Percentiles rank a stretch among this genome's conserved stretches.
Conservation (phyloP, 2,113 vertebrate genomes). For the Tricholaema leucomelas region DNA sequence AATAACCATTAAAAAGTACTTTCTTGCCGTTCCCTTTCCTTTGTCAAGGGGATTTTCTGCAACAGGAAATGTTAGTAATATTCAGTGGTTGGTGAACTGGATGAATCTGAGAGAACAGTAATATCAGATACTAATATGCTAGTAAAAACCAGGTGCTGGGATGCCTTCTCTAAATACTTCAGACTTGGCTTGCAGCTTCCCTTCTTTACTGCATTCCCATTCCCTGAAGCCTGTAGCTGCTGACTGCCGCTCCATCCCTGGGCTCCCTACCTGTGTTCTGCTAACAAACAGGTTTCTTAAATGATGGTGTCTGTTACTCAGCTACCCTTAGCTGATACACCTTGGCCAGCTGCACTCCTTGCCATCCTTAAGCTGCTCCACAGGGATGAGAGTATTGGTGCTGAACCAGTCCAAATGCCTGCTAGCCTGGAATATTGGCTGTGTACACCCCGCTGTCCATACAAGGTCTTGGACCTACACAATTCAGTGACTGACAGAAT, state of each 20-base stretch:
- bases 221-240: not conserved
- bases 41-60: slow-evolving; percentile 50
- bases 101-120: slow-evolving; percentile 35
- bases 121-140: slow-evolving; percentile 23
- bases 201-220: not conserved
- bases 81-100: slow-evolving; percentile 2
- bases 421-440: not conserved
- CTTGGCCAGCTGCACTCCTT: not conserved
- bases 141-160: not conserved
- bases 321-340: not conserved
- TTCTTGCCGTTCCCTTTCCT: slow-evolving; percentile 41
- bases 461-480: not conserved
- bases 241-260: not conserved
- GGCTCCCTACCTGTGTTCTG: not conserved
- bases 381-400: not conserved
- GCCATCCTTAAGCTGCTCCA: not conserved
- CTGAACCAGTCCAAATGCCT: not conserved
- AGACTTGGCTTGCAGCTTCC: not conserved
- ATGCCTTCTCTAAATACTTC: not conserved
- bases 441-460: not conserved
- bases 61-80: slow-evolving; percentile 58
- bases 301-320: not conserved
- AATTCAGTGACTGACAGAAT: not conserved
- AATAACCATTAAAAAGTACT: slow-evolving; percentile 67
- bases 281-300: not conserved